These are phyloP conservation scores for Antrozous pallidus DNA, from an alignment of 2,797 vertebrate species.

Conservation along the genomic window DNA sequence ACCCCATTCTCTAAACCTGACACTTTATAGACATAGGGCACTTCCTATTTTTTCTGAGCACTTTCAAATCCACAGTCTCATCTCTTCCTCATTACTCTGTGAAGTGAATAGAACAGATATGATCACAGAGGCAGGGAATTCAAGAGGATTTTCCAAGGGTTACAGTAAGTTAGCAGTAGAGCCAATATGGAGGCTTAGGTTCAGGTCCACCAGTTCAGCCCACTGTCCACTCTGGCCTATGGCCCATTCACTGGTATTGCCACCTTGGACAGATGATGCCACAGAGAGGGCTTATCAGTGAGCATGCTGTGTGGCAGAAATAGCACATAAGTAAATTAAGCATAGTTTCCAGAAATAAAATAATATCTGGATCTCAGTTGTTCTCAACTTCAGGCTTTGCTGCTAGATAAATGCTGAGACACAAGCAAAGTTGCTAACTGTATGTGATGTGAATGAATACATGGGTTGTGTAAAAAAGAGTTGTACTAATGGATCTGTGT, in stretches of 20 bases:
- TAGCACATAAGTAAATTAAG: not conserved
- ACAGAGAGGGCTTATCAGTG: not conserved
- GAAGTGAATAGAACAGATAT: not conserved
- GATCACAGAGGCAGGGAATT: not conserved
- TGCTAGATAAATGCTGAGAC: constrained; percentile 63
- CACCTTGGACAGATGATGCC: not conserved
- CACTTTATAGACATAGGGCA: not conserved
- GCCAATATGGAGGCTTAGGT: no score
- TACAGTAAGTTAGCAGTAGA: not conserved
- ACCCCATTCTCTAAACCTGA: not conserved
- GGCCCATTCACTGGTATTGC: accelerated
- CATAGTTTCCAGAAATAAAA: not conserved
- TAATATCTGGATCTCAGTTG: not conserved
- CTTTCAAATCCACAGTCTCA: not conserved
- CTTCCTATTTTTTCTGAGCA: not conserved
- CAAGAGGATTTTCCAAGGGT: not conserved
- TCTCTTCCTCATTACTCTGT: not conserved
- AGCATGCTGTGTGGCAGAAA: not conserved
- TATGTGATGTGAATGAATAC: constrained; percentile 69
- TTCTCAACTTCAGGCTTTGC: constrained; percentile 66
- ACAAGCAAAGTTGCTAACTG: constrained; percentile 57
- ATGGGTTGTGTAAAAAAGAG: constrained; percentile 68
- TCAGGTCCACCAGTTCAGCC: not conserved
- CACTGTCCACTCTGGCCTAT: not conserved
- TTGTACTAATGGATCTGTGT: constrained; percentile 73